Conservation (phyloP, 2,113 vertebrate species). For the Xyrauchen texanus region DNA sequence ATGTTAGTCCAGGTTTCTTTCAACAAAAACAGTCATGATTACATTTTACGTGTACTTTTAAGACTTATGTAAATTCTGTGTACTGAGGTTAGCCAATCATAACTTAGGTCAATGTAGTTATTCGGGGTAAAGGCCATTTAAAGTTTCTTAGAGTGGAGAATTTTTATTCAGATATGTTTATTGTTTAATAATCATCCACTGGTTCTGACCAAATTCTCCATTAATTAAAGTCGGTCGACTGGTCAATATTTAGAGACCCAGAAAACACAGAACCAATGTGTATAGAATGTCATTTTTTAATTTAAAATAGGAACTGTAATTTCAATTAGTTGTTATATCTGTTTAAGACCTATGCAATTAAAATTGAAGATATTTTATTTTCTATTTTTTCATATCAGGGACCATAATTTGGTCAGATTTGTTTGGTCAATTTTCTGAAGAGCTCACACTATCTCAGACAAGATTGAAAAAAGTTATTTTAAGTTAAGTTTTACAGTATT, state of each 20-base stretch:
- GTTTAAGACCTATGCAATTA: slow-evolving; percentile 7
- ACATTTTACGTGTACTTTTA: too few species aligned
- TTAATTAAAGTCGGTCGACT: too few species aligned
- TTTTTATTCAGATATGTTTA: neutral
- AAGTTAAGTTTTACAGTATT: neutral
- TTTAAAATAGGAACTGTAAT: neutral
- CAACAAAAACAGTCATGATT: too few species aligned
- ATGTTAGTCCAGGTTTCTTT: neutral
- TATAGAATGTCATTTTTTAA: neutral
- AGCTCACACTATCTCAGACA: neutral
- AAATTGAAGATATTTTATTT: slow-evolving; percentile 12
- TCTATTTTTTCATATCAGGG: too few species aligned
- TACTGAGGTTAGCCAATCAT: too few species aligned
- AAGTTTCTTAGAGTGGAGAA: neutral
- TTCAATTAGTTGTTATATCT: slow-evolving; percentile 21
- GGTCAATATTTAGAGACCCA: neutral
- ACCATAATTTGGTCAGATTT: too few species aligned
- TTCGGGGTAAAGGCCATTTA: neutral
- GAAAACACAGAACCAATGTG: neutral
- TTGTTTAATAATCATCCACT: neutral
- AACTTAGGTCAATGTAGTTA: too few species aligned
- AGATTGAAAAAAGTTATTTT: neutral
- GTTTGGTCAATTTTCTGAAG: neutral
- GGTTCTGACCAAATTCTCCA: slow-evolving; percentile 6
- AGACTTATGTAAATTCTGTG: too few species aligned